These are phyloP conservation scores for Malachius bipustulatus DNA, from an alignment of 2,888 invertebrate species.

Conservation along the genomic window DNA sequence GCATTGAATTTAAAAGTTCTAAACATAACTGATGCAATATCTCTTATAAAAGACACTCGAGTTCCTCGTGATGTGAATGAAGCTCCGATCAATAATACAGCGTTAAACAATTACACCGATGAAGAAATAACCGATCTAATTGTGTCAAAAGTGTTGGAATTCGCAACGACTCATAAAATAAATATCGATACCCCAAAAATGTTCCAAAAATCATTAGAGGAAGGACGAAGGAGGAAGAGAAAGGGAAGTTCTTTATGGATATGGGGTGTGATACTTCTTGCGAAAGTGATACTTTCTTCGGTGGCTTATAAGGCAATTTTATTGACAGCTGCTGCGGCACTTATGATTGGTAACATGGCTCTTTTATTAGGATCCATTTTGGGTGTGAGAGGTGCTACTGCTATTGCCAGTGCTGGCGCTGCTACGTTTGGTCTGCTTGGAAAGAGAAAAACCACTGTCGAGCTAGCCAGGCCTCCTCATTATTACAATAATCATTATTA, in stretches of 20 bases:
- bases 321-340: conserved; percentile 63
- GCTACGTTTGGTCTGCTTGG: conserved; percentile 57
- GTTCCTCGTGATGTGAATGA: no score
- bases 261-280: no score
- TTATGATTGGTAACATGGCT: conserved; percentile 75
- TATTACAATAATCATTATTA: conserved; percentile 67
- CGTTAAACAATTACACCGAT: no score
- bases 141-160: no score
- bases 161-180: conserved; percentile 45
- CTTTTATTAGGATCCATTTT: conserved; percentile 66
- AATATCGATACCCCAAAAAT: conserved; percentile 31
- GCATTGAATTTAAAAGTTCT: no score
- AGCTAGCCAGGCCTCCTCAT: conserved; percentile 78
- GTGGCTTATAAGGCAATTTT: conserved; percentile 66
- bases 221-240: conserved; percentile 9
- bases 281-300: no score
- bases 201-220: conserved; percentile 34
- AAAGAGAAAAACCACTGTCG: conserved; percentile 70
- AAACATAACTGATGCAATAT: no score
- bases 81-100: no score
- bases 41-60: no score
- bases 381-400: conserved; percentile 68
- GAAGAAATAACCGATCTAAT: no score
- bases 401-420: no score
- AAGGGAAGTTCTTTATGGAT: conserved; percentile 57